Conservation (phyloP, 2,113 vertebrate genomes). For the Brachyistius frenatus region DNA sequence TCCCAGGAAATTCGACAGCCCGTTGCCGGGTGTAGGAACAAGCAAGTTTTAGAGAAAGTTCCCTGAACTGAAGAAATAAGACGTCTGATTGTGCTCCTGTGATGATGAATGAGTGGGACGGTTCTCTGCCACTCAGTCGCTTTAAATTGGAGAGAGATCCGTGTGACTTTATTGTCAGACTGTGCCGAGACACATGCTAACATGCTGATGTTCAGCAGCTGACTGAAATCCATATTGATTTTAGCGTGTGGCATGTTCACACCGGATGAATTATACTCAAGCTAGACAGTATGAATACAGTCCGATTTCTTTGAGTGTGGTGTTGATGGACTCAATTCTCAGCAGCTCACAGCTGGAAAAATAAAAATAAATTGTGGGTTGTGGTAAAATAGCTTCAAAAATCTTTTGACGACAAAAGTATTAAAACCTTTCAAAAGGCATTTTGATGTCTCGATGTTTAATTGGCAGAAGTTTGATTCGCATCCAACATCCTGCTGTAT, state of each 20-base stretch:
- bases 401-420: too few species aligned
- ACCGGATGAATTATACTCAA: too few species aligned
- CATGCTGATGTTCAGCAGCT: neutral
- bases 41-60: slow-evolving; percentile 59
- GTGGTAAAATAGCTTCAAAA: too few species aligned
- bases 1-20: slow-evolving; percentile 54
- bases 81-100: slow-evolving; percentile 2
- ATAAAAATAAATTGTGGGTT: too few species aligned
- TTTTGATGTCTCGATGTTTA: too few species aligned
- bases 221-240: neutral
- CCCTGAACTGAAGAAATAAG: slow-evolving; percentile 19
- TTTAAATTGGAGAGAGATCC: neutral
- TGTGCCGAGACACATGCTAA: neutral
- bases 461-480: too few species aligned
- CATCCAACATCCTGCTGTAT: too few species aligned
- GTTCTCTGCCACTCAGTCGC: neutral
- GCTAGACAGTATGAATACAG: too few species aligned
- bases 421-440: too few species aligned
- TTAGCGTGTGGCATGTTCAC: neutral
- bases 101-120: neutral
- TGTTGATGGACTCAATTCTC: too few species aligned
- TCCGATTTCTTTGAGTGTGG: too few species aligned
- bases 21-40: neutral
- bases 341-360: too few species aligned
- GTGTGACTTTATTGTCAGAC: neutral